Percentiles rank a stretch among this genome's conserved stretches.
These are phyloP conservation scores for Drosophila melanica DNA, from an alignment of 1,140 invertebrate species.

Conservation along the genomic window DNA sequence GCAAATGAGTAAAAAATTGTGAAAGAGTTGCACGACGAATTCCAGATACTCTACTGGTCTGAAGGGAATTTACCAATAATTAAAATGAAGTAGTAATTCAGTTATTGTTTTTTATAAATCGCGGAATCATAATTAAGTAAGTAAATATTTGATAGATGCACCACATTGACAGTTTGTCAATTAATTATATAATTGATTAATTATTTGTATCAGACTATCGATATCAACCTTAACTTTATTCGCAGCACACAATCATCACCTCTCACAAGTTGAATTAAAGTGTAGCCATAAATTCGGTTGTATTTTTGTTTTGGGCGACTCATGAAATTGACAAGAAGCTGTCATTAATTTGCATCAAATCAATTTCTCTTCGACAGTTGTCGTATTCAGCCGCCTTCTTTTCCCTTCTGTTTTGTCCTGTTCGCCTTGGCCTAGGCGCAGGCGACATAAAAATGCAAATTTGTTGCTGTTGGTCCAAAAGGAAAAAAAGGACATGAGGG, in stretches of 20 bases:
- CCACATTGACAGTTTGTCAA: too few relatives aligned
- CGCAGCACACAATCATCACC: not conserved
- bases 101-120: not conserved
- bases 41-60: conserved; percentile 2
- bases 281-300: conserved; percentile 51
- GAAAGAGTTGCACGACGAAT: conserved; percentile 18
- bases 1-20: conserved; percentile 30
- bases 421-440: conserved; percentile 40
- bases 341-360: conserved; percentile 83
- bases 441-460: conserved; percentile 78
- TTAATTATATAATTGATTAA: too few relatives aligned
- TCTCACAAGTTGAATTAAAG: conserved; percentile 6
- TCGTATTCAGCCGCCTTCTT: conserved; percentile 7
- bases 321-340: conserved; percentile 78
- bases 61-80: too few relatives aligned
- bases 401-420: conserved; percentile 7
- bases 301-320: conserved; percentile 1
- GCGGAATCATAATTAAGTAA: not conserved
- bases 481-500: conserved; percentile 6
- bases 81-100: not conserved
- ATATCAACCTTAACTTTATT: not conserved
- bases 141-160: not conserved
- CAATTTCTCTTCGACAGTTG: conserved; percentile 76
- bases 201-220: too few relatives aligned
- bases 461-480: conserved; percentile 61